Base-by-base conservation (phyloP, 2,888 invertebrate species). In the Trissolcus brochymenae region DNA sequence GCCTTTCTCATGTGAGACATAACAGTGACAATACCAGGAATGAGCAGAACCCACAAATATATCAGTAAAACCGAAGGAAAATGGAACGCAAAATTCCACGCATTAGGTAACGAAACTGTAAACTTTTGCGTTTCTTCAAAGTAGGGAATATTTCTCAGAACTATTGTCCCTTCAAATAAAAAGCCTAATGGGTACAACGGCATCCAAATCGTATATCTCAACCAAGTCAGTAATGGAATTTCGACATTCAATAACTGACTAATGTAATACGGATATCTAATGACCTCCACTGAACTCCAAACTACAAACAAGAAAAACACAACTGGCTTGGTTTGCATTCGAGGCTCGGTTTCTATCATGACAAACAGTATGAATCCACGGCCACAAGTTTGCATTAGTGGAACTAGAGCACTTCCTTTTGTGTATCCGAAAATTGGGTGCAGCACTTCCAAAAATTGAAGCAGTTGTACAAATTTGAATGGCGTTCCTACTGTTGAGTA, bases 241-340 rank as follows among this genome's bases (percentile, higher is more conserved):
- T 96, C 93, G 25, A 92, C 92, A 71, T 95, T 93, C 84, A 96
- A 92, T 0, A 96, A 90, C 84, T 95, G 94, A 0, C 94, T 91
- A 85, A 98, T 94, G 90, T 98, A 98, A 90, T 94, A 98, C 0
- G 98, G 98, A 90, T 98, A 98, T 83, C 98, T 96, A 80, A 97
- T 92, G 14, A 98, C 87, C 90, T 98, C 98, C 56, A 96, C 92
- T 6, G 92, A 84, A 61, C 94, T 92, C 96, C 97, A 98, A 9
- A 95, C 91, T 3, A 95, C 84, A 85, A 98, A 95, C n/a, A 98
- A 90, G 86, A 95, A 96, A 89, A 95, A 97, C 0, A 97, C 93
- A 0, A 95, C 95, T 0, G 96, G 96, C 83, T 96, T 95, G 2
- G 92, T 92, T 87, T 98, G 97, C 92, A 98, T 94, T 29, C 96